These are phyloP conservation scores for Lota lota DNA, from an alignment of 2,113 vertebrate genomes.

Conservation along the genomic window DNA sequence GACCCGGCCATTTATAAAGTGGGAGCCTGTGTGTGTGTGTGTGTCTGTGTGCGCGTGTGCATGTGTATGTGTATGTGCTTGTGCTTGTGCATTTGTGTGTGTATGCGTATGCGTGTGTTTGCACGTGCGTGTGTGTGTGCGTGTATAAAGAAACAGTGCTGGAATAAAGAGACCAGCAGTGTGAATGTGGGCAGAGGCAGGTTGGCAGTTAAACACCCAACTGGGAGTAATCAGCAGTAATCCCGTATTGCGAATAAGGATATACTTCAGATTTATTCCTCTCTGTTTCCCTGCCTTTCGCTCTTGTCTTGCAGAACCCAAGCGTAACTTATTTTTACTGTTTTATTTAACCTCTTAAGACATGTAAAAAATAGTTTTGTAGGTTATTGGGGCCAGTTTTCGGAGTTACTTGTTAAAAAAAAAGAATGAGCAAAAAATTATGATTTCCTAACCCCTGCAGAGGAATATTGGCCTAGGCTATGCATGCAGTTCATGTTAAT, in stretches of 20 bases:
- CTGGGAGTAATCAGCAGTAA: too few relatives aligned
- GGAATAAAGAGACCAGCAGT: not conserved
- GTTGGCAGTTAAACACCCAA: constrained; percentile 33
- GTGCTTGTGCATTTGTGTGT: not conserved
- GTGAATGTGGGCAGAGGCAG: constrained; percentile 34
- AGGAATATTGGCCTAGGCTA: constrained; percentile 65
- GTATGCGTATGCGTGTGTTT: constrained; percentile 3
- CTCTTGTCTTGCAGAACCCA: too few relatives aligned
- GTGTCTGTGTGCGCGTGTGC: constrained; percentile 17
- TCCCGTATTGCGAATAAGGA: too few relatives aligned
- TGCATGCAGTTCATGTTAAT: constrained; percentile 64
- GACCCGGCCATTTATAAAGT: constrained; percentile 73
- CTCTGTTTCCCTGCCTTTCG: too few relatives aligned
- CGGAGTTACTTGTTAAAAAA: constrained; percentile 50
- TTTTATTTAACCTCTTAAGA: too few relatives aligned
- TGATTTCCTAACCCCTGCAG: constrained; percentile 62
- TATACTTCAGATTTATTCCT: too few relatives aligned
- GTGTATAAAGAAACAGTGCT: constrained; percentile 6
- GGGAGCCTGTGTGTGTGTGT: not conserved
- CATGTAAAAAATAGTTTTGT: too few relatives aligned
- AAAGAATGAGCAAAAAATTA: constrained; percentile 58
- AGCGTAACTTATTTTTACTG: too few relatives aligned
- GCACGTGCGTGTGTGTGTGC: constrained; percentile 30
- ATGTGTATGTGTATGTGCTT: constrained; percentile 14
- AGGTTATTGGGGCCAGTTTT: constrained; percentile 12